Percentiles rank a stretch among this genome's conserved stretches.
These are phyloP conservation scores for Mesocricetus auratus DNA, from an alignment of 2,113 vertebrate species.

Conservation along the genomic window DNA sequence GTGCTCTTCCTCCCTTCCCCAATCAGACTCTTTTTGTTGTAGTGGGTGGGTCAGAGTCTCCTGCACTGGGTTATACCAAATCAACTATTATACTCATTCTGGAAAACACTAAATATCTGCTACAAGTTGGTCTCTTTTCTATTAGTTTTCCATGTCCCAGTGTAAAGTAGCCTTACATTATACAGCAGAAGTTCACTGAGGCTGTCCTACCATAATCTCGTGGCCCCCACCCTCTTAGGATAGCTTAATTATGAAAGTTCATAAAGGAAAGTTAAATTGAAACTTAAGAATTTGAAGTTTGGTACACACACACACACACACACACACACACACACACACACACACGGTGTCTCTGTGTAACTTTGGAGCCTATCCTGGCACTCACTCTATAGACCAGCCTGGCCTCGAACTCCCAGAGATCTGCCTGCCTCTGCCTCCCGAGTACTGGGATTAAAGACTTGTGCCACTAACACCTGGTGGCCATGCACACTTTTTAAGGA, in stretches of 20 bases:
- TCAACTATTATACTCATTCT: background rate
- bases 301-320: background rate
- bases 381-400: too few species aligned
- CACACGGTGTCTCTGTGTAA: too few species aligned
- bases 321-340: background rate
- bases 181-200: background rate
- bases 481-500: background rate
- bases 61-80: background rate
- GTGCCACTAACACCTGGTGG: too few species aligned
- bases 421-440: too few species aligned
- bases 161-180: background rate
- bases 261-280: background rate
- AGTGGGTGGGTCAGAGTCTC: background rate
- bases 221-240: background rate
- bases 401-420: too few species aligned
- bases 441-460: too few species aligned
- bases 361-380: too few species aligned
- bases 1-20: background rate
- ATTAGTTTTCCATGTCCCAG: background rate
- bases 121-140: background rate
- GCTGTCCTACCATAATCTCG: background rate
- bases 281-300: conserved; percentile 33
- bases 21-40: background rate
- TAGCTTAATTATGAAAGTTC: background rate
- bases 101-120: background rate